Conservation (phyloP, 2,113 vertebrate species). For the Pipra filicauda region DNA sequence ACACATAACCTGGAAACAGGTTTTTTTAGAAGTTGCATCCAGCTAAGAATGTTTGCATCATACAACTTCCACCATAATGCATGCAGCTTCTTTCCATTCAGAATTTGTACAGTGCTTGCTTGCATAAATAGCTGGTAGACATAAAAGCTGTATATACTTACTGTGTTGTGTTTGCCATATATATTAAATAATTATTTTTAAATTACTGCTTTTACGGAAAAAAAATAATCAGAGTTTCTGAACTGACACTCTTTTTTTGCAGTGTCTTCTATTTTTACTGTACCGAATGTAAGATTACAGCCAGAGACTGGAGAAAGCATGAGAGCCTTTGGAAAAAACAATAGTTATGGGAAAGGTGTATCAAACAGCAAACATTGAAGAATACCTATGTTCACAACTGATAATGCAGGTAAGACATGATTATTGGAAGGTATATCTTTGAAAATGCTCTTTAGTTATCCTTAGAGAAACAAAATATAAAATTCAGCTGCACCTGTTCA, state of each 20-base stretch:
- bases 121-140: not conserved
- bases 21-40: not conserved
- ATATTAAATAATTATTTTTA: not conserved
- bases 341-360: constrained; percentile 86
- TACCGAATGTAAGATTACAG: constrained; percentile 90
- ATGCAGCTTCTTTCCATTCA: not conserved
- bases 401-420: constrained; percentile 73
- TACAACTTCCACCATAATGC: not conserved
- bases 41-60: not conserved
- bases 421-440: not conserved
- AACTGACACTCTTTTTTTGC: constrained; percentile 44
- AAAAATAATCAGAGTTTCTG: not conserved
- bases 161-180: not conserved
- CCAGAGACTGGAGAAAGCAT: constrained; percentile 88
- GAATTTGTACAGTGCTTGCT: not conserved
- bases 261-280: constrained; percentile 97
- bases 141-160: not conserved
- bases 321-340: constrained; percentile 88
- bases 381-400: not conserved
- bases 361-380: constrained; percentile 90
- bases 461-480: not conserved
- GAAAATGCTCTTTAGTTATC: not conserved
- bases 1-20: not conserved
- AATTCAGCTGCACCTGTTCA: not conserved
- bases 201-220: not conserved